Percentiles rank a stretch among this genome's conserved stretches.
Evolutionary conservation across 2,888 invertebrate species (phyloP).

Genomic region (Macrosoma leucophasiata): DNA sequence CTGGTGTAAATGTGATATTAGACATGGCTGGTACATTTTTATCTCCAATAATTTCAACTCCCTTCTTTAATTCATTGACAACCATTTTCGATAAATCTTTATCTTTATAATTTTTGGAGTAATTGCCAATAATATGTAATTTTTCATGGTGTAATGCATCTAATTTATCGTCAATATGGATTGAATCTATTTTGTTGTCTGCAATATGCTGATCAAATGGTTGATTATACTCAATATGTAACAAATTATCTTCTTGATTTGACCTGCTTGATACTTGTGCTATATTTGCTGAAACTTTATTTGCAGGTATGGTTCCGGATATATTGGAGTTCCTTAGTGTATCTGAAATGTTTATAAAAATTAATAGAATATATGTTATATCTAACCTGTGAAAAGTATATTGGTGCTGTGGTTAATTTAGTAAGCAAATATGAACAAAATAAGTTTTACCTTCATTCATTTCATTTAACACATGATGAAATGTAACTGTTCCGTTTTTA

Average conservation of each 20-base stretch:
- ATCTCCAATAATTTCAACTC: conserved; percentile 54
- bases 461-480: conserved; percentile 51
- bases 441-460: conserved; percentile 49
- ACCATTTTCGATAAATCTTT: conserved; percentile 54
- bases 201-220: conserved; percentile 41
- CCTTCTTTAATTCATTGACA: conserved; percentile 54
- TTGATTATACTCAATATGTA: conserved; percentile 51
- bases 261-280: conserved; percentile 37
- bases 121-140: conserved; percentile 40
- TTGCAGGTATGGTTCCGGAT: conserved; percentile 47
- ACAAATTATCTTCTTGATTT: conserved; percentile 30
- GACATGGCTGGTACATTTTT: conserved; percentile 43
- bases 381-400: too few relatives aligned
- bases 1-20: conserved; percentile 61
- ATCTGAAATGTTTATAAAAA: too few relatives aligned
- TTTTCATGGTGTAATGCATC: conserved; percentile 32
- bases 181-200: conserved; percentile 55
- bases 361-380: too few relatives aligned
- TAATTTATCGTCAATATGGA: conserved; percentile 33
- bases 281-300: conserved; percentile 32
- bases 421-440: too few relatives aligned
- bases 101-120: conserved; percentile 43
- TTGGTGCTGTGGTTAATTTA: too few relatives aligned
- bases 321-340: conserved; percentile 42
- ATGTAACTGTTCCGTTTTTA: conserved; percentile 40